These are phyloP conservation scores for Mirza zaza DNA, from an alignment of 2,113 vertebrate genomes.

Conservation along the genomic window DNA sequence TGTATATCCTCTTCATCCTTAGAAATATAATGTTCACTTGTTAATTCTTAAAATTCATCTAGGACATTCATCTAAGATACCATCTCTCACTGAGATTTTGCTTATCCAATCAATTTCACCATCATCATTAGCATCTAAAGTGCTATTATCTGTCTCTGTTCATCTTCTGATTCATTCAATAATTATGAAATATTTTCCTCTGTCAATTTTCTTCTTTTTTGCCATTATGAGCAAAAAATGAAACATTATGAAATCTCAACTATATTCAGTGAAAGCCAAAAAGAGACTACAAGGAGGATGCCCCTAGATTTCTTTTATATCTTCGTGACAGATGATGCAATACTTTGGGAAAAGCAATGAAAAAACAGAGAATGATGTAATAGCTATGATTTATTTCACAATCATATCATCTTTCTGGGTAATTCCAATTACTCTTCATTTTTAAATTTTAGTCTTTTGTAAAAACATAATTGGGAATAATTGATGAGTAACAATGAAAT, in stretches of 20 bases:
- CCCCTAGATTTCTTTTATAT: not conserved
- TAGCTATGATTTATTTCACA: slow-evolving; percentile 12
- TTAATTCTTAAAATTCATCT: not conserved
- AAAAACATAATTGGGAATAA: not conserved
- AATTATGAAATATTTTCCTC: slow-evolving; percentile 24
- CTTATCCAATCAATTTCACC: not conserved
- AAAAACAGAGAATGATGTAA: slow-evolving; percentile 7
- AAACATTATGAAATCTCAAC: not conserved
- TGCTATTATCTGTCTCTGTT: not conserved
- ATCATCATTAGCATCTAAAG: not conserved
- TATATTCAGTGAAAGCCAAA: slow-evolving; percentile 47
- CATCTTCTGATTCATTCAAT: slow-evolving; percentile 38
- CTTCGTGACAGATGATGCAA: not conserved
- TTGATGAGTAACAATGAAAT: not conserved
- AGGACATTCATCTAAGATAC: not conserved
- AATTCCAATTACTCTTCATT: slow-evolving; percentile 35
- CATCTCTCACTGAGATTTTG: slow-evolving; percentile 27
- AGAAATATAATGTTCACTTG: slow-evolving; percentile 2
- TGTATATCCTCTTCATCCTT: not conserved
- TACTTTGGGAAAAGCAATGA: not conserved
- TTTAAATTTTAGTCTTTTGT: slow-evolving; percentile 30
- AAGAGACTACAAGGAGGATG: not conserved
- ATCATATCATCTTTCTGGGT: not conserved
- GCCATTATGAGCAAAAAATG: not conserved
- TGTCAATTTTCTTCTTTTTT: slow-evolving; percentile 2